Evolutionary conservation across 2,797 vertebrate species (phyloP).

Genomic region (Harpagifer antarcticus): DNA sequence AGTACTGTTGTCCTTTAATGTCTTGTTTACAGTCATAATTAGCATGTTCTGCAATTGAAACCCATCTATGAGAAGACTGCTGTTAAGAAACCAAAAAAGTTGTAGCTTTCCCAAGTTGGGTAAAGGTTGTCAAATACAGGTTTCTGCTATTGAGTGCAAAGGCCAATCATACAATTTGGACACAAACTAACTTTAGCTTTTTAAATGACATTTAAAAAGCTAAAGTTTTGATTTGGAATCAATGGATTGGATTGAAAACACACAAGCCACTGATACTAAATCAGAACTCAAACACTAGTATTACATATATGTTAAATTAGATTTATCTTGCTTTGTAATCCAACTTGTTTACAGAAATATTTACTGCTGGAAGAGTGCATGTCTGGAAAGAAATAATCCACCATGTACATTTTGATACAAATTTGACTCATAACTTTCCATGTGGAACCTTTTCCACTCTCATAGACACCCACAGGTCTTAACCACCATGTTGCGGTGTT

Average conservation of each 20-base stretch:
- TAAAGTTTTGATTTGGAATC: neutral
- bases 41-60: conserved; percentile 1
- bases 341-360: neutral
- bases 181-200: neutral
- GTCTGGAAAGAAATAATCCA: neutral
- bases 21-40: conserved; percentile 11
- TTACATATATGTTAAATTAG: neutral
- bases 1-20: conserved; percentile 2
- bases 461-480: conserved; percentile 95
- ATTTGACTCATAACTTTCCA: neutral
- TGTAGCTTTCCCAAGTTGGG: too few species aligned
- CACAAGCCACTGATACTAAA: neutral
- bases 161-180: neutral
- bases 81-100: neutral
- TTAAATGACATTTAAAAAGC: too few species aligned
- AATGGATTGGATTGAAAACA: neutral
- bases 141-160: neutral
- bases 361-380: neutral
- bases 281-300: neutral
- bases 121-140: neutral
- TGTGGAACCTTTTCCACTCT: conserved; percentile 50
- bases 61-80: neutral
- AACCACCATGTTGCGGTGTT: conserved; percentile 98
- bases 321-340: neutral
- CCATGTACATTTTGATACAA: neutral